phyloP scores from a whole-genome alignment of 2,888 invertebrate species.

The Cerastoderma edule region DNA sequence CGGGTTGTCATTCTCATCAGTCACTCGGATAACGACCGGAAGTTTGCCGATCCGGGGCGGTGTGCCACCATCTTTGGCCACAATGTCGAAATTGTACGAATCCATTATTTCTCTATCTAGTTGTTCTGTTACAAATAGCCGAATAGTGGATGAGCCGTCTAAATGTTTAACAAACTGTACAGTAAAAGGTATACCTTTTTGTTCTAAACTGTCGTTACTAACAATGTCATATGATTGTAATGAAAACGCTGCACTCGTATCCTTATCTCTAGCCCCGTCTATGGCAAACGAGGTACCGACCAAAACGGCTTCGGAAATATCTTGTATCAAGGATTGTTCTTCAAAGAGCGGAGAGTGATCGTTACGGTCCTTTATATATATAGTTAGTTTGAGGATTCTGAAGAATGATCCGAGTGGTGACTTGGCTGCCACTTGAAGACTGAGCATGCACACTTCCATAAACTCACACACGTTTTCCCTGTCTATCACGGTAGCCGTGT shows the following conservation, averaged over 20 bases:
- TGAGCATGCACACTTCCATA: slow-evolving; percentile 51
- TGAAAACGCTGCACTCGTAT: slow-evolving; percentile 64
- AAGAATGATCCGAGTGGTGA: slow-evolving; percentile 67
- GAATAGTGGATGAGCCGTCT: slow-evolving; percentile 68
- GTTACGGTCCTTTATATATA: slow-evolving; percentile 72
- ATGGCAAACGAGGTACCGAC: slow-evolving; percentile 62
- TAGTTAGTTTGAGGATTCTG: slow-evolving; percentile 67
- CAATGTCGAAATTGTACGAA: slow-evolving; percentile 63
- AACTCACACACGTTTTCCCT: slow-evolving; percentile 66
- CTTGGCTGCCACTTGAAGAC: slow-evolving; percentile 62
- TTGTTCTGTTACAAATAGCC: slow-evolving; percentile 60
- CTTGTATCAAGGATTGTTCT: slow-evolving; percentile 42
- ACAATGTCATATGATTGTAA: slow-evolving; percentile 62
- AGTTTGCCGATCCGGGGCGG: slow-evolving; percentile 61
- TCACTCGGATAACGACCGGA: slow-evolving; percentile 56
- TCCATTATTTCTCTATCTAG: slow-evolving; percentile 69
- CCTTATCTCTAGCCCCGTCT: slow-evolving; percentile 64
- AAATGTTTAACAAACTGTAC: slow-evolving; percentile 62
- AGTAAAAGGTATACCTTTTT: slow-evolving; percentile 59
- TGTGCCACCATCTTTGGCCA: slow-evolving; percentile 70
- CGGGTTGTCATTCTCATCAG: slow-evolving; percentile 70
- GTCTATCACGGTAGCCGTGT: slow-evolving; percentile 60
- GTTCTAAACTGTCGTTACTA: slow-evolving; percentile 29
- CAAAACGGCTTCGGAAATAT: slow-evolving; percentile 62
- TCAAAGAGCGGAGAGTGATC: slow-evolving; percentile 74